phyloP scores from a whole-genome alignment of 2,113 vertebrate genomes.

The Mesitornis unicolor region DNA sequence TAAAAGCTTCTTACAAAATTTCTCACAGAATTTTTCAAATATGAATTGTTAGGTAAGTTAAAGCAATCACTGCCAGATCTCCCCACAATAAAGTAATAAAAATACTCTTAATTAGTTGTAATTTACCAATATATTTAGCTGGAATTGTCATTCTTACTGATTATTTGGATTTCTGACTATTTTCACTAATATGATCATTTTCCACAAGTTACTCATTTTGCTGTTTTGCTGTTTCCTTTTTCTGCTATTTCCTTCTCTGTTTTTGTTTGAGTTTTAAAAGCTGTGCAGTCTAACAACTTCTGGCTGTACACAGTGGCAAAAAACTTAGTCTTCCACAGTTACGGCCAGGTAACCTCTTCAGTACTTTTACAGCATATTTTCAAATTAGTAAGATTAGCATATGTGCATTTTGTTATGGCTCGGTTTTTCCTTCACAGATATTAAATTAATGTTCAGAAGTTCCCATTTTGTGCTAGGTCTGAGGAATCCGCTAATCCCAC shows the following conservation, averaged over 20 bases:
- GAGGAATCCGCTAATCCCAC: not conserved
- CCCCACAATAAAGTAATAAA: not conserved
- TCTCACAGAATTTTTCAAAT: not conserved
- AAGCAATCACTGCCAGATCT: not conserved
- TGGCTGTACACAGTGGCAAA: not conserved
- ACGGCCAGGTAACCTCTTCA: not conserved
- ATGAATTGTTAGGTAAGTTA: not conserved
- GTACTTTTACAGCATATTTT: not conserved
- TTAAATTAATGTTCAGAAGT: not conserved
- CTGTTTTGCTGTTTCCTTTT: not conserved
- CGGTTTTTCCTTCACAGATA: not conserved
- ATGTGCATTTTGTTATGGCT: not conserved
- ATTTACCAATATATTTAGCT: not conserved
- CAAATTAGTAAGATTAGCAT: not conserved
- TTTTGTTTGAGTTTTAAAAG: not conserved
- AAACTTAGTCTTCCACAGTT: not conserved
- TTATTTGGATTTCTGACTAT: not conserved
- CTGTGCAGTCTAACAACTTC: not conserved
- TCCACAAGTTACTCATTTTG: not conserved
- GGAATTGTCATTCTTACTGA: not conserved
- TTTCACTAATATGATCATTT: not conserved
- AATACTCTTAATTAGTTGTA: not conserved
- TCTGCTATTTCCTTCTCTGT: not conserved
- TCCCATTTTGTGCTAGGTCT: not conserved
- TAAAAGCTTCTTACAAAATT: not conserved